Evolutionary conservation across 2,113 vertebrate species (phyloP).

Genomic region (Tenebrosternarchus preto): DNA sequence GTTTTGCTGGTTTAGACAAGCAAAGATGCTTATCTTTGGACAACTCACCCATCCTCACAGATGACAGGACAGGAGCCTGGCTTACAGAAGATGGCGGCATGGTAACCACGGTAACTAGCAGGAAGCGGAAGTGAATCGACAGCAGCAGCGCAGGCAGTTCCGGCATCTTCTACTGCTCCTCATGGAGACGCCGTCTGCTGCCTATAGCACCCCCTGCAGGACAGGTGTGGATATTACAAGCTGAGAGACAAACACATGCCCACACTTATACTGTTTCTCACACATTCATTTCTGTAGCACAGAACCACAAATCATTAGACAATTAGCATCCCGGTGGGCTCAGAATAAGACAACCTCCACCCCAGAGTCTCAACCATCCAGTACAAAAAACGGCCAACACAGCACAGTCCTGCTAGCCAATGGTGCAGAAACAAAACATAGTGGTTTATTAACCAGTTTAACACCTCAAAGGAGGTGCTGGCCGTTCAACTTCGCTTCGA

Average conservation of each 20-base stretch:
- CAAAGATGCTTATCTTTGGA: too few relatives aligned
- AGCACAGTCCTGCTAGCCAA: slow-evolving; percentile 18
- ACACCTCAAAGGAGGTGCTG: not conserved
- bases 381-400: slow-evolving; percentile 2
- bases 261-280: too few relatives aligned
- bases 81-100: slow-evolving; percentile 80
- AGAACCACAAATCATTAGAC: slow-evolving; percentile 6
- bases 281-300: too few relatives aligned
- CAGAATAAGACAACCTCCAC: slow-evolving; percentile 8
- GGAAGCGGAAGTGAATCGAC: slow-evolving; percentile 79
- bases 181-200: slow-evolving; percentile 95
- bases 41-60: slow-evolving; percentile 88
- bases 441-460: slow-evolving; percentile 10
- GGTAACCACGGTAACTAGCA: slow-evolving; percentile 77
- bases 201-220: slow-evolving; percentile 86
- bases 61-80: slow-evolving; percentile 82
- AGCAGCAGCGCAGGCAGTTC: slow-evolving; percentile 93
- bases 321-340: slow-evolving; percentile 36
- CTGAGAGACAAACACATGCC: not conserved
- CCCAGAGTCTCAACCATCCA: not conserved
- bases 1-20: too few relatives aligned
- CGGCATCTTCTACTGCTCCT: slow-evolving; percentile 98
- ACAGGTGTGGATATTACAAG: slow-evolving; percentile 38
- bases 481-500: too few relatives aligned
- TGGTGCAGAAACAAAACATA: slow-evolving; percentile 23